Percentiles rank a stretch among this genome's conserved stretches.
Evolutionary conservation across 2,888 invertebrate species (phyloP).

Genomic region (Eupithecia dodoneata): DNA sequence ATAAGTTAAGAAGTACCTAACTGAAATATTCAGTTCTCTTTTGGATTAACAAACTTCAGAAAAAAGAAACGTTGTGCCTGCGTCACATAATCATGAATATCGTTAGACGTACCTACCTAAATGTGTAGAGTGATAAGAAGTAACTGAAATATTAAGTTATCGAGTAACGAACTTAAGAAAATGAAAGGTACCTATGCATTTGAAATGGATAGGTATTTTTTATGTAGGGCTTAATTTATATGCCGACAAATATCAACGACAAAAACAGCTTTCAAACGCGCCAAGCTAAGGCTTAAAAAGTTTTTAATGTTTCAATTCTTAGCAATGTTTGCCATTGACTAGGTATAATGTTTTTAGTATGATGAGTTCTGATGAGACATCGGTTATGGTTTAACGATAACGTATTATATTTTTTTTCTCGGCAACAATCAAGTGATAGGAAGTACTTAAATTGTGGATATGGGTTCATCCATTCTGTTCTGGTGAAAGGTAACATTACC

Average conservation of each 20-base stretch:
- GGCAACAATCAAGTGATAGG: not conserved
- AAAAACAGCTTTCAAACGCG: not conserved
- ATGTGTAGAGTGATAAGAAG: not conserved
- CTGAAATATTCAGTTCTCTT: no score
- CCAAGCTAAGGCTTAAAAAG: not conserved
- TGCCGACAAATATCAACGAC: not conserved
- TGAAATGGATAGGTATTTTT: not conserved
- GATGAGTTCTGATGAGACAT: not conserved
- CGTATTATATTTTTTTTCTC: not conserved
- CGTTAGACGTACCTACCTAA: not conserved
- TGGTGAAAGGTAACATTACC: conserved; percentile 20
- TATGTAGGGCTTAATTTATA: not conserved
- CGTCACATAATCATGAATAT: not conserved
- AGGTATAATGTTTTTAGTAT: not conserved
- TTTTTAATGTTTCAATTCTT: not conserved
- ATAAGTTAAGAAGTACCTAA: no score
- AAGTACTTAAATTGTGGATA: conserved; percentile 25
- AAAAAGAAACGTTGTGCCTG: not conserved
- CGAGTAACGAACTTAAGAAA: not conserved
- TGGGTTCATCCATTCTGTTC: conserved; percentile 28
- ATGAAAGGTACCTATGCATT: not conserved
- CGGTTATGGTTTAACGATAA: not conserved
- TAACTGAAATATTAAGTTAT: not conserved
- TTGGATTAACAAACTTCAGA: no score
- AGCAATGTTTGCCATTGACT: not conserved